Evolutionary conservation across 2,888 invertebrate genomes (phyloP), one percentile per base, ranked within the genome.

Genomic region (Nycteola revayana): DNA sequence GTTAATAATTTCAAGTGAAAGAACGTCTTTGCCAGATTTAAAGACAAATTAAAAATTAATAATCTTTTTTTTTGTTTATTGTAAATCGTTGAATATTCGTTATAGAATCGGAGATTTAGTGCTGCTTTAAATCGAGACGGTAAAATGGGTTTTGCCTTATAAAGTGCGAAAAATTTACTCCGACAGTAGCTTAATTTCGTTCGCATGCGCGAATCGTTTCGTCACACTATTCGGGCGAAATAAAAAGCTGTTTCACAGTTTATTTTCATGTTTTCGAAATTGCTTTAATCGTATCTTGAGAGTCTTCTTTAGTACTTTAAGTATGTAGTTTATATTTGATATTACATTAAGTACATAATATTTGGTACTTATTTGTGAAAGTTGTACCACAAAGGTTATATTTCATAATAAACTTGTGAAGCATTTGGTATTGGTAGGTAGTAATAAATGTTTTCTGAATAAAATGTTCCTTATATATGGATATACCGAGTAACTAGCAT

Each of bases 1-100:
- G 87, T 87, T 85, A 86, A 86, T 86, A 87, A 84, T 83, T 86
- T 81, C 70, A 72, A 80, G 70, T 67, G 75, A 79, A 81, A 76
- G 68, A 79, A 75, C 55, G 62, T 59, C 63, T 67, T 66, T 63
- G 64, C 47, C 44, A 55, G 56, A 64, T 63, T 55, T 54, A 40
- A 52, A 66, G 69, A 76, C 71, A 75, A 75, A 84, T 81, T 78
- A 74, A 78, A 72, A 75, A 72, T 66, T 67, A 58, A 63, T 71
- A 64, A 69, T 57, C 60, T 62, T 73, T 66, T 36, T 36, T 40
- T n/a, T n/a, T n/a, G n/a, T 14, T 14, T 41, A 41, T 35, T 36
- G 57, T 73, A 63, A 71, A 72, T 74, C 66, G n/a, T 61, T 65
- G 64, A 53, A 62, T 57, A 66, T 58, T 66, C 39, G 52, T 59